These are phyloP conservation scores for Megaleporinus macrocephalus DNA, from an alignment of 2,113 vertebrate species.

Conservation along the genomic window DNA sequence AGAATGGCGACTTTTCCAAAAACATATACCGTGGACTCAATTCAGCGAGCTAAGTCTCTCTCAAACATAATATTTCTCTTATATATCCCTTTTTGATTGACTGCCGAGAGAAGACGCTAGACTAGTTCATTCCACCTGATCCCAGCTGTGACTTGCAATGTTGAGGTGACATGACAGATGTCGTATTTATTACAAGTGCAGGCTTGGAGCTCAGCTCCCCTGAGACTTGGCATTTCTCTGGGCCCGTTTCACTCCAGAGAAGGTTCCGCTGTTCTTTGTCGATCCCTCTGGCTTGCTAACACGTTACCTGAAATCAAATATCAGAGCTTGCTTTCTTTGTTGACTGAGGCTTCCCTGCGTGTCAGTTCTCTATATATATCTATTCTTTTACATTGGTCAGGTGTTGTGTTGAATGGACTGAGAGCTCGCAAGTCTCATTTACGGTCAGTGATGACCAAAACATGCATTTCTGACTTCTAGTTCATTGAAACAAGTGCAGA, in stretches of 20 bases:
- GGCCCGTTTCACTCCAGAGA: slow-evolving; percentile 20
- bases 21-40: not conserved
- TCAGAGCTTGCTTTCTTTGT: not conserved
- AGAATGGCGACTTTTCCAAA: not conserved
- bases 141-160: slow-evolving; percentile 1
- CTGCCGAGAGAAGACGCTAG: not conserved
- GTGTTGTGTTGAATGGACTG: no score
- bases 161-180: slow-evolving; percentile 29
- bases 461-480: no score
- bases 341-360: not conserved
- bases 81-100: slow-evolving; percentile 37
- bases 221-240: slow-evolving; percentile 16
- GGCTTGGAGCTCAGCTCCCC: slow-evolving; percentile 9
- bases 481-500: no score
- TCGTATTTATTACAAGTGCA: not conserved
- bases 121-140: not conserved
- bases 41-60: not conserved
- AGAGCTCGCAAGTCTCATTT: no score
- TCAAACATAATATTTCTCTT: slow-evolving; percentile 9
- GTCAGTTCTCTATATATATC: no score
- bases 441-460: no score
- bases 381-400: no score
- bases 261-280: not conserved
- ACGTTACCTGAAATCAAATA: slow-evolving; percentile 2
- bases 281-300: not conserved